Evolutionary conservation across 1,140 invertebrate species (phyloP), one percentile per base, ranked within the genome.

Genomic region (Portunus trituberculatus): DNA sequence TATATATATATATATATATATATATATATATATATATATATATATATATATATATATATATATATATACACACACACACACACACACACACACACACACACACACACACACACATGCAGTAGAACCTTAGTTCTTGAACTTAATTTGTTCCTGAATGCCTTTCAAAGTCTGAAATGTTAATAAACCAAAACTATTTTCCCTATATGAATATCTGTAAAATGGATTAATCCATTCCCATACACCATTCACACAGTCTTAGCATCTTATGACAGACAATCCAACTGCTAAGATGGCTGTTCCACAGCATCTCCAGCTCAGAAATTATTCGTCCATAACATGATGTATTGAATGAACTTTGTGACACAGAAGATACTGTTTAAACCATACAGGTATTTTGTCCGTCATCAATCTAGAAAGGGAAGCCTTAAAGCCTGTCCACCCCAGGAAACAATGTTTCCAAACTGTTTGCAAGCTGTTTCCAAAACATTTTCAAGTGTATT

Each of bases 1-100:
- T 76, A 76, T 76, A 76, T 76, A 76, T 76, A 76, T 76, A 76
- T 76, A 76, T 76, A 76, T 76, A 76, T 76, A 76, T 76, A 76
- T 76, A 76, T 76, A 76, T 76, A 76, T 76, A 76, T 76, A 76
- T 76, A 76, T 76, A 76, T 76, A 76, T 76, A 76, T 76, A 76
- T 76, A 76, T 76, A 76, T 76, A 76, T 14, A 76, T 76, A 76
- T 76, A 76, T 76, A 76, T 76, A 76, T 76, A 76, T 76, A 76
- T 76, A 76, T 76, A 76, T 76, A 76, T 76, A 76, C n/a, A 76
- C n/a, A 76, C n/a, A 76, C n/a, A 76, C n/a, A 76, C n/a, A 76
- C n/a, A 76, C n/a, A 76, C n/a, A 76, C n/a, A 76, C n/a, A 76
- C n/a, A 76, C n/a, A 76, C n/a, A 76, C n/a, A 76, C n/a, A 76